These are phyloP conservation scores for Bombus sibiricus DNA, from an alignment of 1,140 invertebrate genomes.

Conservation along the genomic window DNA sequence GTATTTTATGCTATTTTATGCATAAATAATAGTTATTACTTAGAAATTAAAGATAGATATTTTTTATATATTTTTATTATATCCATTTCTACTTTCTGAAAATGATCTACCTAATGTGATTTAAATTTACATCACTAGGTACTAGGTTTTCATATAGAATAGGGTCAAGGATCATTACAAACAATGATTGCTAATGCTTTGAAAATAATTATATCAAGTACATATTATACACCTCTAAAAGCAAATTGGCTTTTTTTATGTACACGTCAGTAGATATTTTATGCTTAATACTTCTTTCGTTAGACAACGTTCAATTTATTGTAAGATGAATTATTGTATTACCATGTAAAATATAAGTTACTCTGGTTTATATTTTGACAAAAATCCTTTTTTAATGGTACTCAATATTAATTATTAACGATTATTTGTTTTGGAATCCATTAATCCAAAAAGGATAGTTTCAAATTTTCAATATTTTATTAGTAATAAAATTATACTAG, in stretches of 20 bases:
- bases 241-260: background rate
- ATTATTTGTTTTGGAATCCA: background rate
- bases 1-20: conserved; percentile 32
- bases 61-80: conserved; percentile 34
- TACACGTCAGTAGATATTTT: background rate
- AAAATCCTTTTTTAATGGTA: background rate
- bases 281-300: background rate
- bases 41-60: conserved; percentile 37
- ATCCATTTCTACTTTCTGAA: background rate
- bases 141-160: background rate
- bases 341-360: background rate
- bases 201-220: background rate
- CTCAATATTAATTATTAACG: background rate
- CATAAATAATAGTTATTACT: background rate
- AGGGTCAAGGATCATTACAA: background rate
- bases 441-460: background rate
- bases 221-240: background rate
- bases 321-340: background rate
- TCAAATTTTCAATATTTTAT: background rate
- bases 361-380: background rate
- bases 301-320: background rate
- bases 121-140: background rate
- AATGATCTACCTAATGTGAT: background rate
- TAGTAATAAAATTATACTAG: background rate
- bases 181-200: background rate